These are phyloP conservation scores for Hymenochirus boettgeri DNA, from an alignment of 2,113 vertebrate genomes.

Conservation along the genomic window DNA sequence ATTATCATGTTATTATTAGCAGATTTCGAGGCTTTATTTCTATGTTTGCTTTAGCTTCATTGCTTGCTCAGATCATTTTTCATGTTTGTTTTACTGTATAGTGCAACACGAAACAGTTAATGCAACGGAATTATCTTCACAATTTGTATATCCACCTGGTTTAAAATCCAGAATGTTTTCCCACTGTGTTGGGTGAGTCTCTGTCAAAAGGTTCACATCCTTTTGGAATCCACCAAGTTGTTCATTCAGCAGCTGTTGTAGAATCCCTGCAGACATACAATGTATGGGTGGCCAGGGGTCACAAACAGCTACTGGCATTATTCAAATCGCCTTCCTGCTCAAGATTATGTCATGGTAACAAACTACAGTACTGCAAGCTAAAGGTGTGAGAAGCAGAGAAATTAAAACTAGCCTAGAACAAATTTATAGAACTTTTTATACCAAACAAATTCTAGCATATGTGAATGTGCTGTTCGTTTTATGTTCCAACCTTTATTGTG, in stretches of 20 bases:
- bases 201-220: slow-evolving; percentile 33
- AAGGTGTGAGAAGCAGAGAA: slow-evolving; percentile 55
- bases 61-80: too few species aligned
- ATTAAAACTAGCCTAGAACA: slow-evolving; percentile 13
- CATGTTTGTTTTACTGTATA: too few species aligned
- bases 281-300: slow-evolving; percentile 45
- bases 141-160: slow-evolving; percentile 13
- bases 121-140: background rate
- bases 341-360: slow-evolving; percentile 65
- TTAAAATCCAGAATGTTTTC: slow-evolving; percentile 20
- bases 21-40: too few species aligned
- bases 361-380: slow-evolving; percentile 55
- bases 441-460: too few species aligned
- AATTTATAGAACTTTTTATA: slow-evolving; percentile 29
- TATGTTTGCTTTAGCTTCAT: too few species aligned
- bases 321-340: slow-evolving; percentile 66
- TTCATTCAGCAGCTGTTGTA: rapidly evolving
- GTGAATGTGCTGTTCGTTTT: too few species aligned
- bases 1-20: too few species aligned
- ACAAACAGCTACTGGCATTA: slow-evolving; percentile 57
- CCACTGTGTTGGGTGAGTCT: slow-evolving; percentile 23
- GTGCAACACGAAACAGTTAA: background rate
- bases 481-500: too few species aligned
- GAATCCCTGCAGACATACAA: slow-evolving; percentile 25
- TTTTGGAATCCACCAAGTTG: background rate